Evolutionary conservation across 2,113 vertebrate genomes (phyloP).

Genomic region (Eolophus roseicapilla): DNA sequence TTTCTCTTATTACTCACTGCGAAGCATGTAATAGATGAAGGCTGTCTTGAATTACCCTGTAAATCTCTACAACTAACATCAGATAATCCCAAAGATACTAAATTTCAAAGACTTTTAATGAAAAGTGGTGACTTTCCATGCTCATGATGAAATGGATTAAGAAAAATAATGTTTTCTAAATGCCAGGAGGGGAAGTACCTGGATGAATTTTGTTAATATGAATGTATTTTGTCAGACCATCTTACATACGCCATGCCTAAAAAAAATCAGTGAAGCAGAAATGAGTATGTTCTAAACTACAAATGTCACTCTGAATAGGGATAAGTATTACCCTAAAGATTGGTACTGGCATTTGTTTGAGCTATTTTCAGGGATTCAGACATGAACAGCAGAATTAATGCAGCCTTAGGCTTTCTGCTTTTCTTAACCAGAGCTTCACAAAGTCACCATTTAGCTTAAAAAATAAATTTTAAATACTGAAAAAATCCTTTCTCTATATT

Average conservation of each 20-base stretch:
- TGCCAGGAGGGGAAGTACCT: neutral
- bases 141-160: neutral
- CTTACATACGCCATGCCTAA: neutral
- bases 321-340: neutral
- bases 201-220: neutral
- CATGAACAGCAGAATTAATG: slow-evolving; percentile 19
- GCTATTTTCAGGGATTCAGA: slow-evolving; percentile 3
- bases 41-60: slow-evolving; percentile 19
- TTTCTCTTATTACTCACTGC: slow-evolving; percentile 30
- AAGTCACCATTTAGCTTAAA: neutral
- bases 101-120: neutral
- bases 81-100: slow-evolving; percentile 1
- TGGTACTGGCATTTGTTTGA: slow-evolving; percentile 22
- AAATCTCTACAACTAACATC: neutral
- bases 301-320: neutral
- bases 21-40: neutral
- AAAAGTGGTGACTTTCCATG: neutral
- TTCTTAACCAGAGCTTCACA: slow-evolving; percentile 16
- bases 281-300: neutral
- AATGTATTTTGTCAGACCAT: neutral
- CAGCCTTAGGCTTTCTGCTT: slow-evolving; percentile 7
- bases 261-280: slow-evolving; percentile 22
- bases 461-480: neutral
- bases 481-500: neutral
- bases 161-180: slow-evolving; percentile 3